A percentile compares a stretch with the other conserved stretches of the same genome.
phyloP scores from a whole-genome alignment of 2,797 vertebrate genomes.

The Pteropus rufus region DNA sequence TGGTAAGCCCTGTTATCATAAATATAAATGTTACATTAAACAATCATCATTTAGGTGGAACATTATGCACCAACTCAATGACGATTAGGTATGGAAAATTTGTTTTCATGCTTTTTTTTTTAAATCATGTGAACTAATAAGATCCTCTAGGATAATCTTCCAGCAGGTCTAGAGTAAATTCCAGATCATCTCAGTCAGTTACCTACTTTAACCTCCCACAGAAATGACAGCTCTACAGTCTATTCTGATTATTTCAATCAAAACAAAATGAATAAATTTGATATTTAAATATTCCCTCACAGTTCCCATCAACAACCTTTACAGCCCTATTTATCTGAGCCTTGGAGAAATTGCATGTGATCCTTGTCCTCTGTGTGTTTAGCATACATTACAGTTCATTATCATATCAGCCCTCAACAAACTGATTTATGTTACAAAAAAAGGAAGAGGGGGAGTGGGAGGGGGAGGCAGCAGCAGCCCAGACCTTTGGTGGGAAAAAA shows the following conservation, averaged over 20 bases:
- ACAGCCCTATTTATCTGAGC: constrained; percentile 83
- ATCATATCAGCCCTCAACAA: constrained; percentile 73
- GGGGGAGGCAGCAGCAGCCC: too few species aligned
- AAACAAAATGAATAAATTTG: constrained; percentile 78
- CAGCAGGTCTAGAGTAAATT: constrained; percentile 78
- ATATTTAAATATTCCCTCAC: constrained; percentile 83
- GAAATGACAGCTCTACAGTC: constrained; percentile 80
- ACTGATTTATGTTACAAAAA: constrained; percentile 78
- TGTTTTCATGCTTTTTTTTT: constrained; percentile 77
- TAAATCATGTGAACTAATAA: constrained; percentile 82
- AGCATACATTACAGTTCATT: constrained; percentile 85
- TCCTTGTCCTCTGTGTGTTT: constrained; percentile 81
- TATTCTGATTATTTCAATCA: constrained; percentile 86
- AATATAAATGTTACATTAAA: constrained; percentile 82
- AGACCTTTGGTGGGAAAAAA: background rate
- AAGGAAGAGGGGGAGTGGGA: too few species aligned
- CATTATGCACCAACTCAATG: constrained; percentile 73
- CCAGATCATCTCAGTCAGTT: constrained; percentile 80
- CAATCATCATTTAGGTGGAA: constrained; percentile 74
- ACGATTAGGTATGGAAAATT: constrained; percentile 78
- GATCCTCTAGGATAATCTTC: constrained; percentile 81
- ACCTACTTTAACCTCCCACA: constrained; percentile 84
- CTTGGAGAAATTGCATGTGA: constrained; percentile 85
- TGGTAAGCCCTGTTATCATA: constrained; percentile 77
- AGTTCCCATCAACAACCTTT: constrained; percentile 82